Percentiles rank a stretch among this genome's conserved stretches.
Conservation (phyloP, 1,140 invertebrate species). For the Bombus waltoni region DNA sequence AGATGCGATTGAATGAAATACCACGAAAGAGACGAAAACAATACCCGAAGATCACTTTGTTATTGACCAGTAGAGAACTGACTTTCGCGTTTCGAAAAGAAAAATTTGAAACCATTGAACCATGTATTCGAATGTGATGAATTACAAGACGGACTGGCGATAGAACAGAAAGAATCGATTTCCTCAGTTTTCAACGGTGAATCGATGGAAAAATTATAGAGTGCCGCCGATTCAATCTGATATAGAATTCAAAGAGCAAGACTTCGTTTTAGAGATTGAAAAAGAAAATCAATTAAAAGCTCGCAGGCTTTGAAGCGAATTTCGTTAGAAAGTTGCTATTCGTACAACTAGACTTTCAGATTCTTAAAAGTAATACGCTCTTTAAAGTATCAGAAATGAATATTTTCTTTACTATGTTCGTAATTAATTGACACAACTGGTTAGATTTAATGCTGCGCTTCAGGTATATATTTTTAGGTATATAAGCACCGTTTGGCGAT, state of each 20-base stretch:
- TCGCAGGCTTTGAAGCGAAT: not conserved
- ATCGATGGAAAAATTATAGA: conserved; percentile 15
- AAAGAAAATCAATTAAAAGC: not conserved
- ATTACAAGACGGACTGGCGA: conserved; percentile 24
- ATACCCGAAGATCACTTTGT: not conserved
- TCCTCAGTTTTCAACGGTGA: not conserved
- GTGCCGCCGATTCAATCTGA: not conserved
- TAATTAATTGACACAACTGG: not conserved
- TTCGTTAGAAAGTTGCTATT: not conserved
- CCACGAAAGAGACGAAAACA: not conserved
- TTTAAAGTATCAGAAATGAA: not conserved
- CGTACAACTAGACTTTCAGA: not conserved
- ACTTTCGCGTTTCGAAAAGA: not conserved
- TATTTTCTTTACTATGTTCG: not conserved
- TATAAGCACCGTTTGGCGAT: too few relatives aligned
- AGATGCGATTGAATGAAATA: not conserved
- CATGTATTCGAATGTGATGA: conserved; percentile 11
- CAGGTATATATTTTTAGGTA: too few relatives aligned
- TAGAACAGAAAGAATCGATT: conserved; percentile 31
- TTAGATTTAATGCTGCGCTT: not conserved
- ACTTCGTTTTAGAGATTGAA: not conserved
- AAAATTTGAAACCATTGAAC: conserved; percentile 1
- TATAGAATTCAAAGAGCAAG: not conserved
- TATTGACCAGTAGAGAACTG: not conserved
- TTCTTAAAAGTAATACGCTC: not conserved